Conservation (phyloP, 30 jellyfish, hydroid and myxozoan species). For the Cassiopea xamachana region DNA sequence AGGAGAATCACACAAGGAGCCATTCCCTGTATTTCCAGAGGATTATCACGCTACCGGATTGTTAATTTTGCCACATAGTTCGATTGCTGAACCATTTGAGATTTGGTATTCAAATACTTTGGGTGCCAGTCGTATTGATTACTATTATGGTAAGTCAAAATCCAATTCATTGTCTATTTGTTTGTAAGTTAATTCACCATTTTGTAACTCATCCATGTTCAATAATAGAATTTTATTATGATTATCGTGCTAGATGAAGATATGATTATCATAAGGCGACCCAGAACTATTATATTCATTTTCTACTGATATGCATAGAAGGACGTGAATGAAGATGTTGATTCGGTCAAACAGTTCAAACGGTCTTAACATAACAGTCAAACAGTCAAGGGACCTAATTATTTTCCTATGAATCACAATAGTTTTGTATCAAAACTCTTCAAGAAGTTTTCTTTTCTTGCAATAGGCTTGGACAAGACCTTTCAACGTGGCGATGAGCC, state of each 20-base stretch:
- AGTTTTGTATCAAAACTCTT: no score
- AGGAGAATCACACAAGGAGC: conserved; percentile 20
- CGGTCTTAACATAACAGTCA: background rate
- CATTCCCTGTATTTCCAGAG: conserved; percentile 83
- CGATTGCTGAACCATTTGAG: conserved; percentile 98
- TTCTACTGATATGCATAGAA: no score
- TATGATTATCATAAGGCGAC: no score
- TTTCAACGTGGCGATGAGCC: conserved; percentile 94
- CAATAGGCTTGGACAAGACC: conserved; percentile 87
- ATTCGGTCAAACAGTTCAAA: no score
- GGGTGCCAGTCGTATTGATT: conserved; percentile 90
- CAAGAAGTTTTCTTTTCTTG: background rate
- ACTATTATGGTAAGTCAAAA: conserved; percentile 85
- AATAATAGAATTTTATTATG: no score
- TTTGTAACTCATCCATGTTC: no score
- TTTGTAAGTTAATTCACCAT: no score
- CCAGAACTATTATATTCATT: no score
- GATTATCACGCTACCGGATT: conserved; percentile 94
- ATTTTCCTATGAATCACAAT: no score
- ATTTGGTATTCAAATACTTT: conserved; percentile 89
- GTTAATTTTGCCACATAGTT: conserved; percentile 91
- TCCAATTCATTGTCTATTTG: background rate
- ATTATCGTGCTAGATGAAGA: no score
- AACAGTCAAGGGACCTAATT: no score
- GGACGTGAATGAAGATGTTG: no score